A percentile compares a stretch with the other conserved stretches of the same genome.
phyloP scores from a whole-genome alignment of 2,888 invertebrate species.

The Lasioglossum malachurum region DNA sequence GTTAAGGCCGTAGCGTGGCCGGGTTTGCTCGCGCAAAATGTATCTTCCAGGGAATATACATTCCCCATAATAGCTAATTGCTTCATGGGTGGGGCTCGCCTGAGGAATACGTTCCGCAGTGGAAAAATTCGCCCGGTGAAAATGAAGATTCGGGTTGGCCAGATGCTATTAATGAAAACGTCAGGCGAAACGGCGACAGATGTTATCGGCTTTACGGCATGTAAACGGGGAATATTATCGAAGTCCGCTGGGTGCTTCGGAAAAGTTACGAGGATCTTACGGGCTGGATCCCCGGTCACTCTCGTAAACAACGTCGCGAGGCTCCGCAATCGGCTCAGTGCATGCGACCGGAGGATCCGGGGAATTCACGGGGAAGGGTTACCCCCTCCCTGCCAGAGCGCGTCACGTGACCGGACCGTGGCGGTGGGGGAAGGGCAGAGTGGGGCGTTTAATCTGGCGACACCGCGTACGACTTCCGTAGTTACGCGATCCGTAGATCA shows the following conservation, averaged over 20 bases:
- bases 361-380: too few relatives aligned
- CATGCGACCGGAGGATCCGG: too few relatives aligned
- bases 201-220: conserved; percentile 52
- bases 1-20: conserved; percentile 19
- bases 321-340: background rate
- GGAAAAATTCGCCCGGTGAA: background rate
- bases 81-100: background rate
- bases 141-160: background rate
- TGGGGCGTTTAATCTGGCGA: too few relatives aligned
- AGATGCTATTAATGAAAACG: conserved; percentile 49
- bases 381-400: too few relatives aligned
- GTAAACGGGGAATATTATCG: conserved; percentile 48
- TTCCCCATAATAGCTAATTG: conserved; percentile 38
- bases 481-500: conserved; percentile 23
- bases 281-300: conserved; percentile 25
- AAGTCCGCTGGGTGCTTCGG: conserved; percentile 31
- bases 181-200: conserved; percentile 13
- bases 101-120: background rate
- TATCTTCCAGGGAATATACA: conserved; percentile 30
- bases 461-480: conserved; percentile 13
- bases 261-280: conserved; percentile 48
- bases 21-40: conserved; percentile 13
- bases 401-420: too few relatives aligned
- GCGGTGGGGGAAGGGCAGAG: too few relatives aligned
- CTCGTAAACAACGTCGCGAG: conserved; percentile 33